Percentiles rank a stretch among this genome's conserved stretches.
These are phyloP conservation scores for Oscheius sp. DNA, from an alignment of 2,888 invertebrate genomes.

Conservation along the genomic window DNA sequence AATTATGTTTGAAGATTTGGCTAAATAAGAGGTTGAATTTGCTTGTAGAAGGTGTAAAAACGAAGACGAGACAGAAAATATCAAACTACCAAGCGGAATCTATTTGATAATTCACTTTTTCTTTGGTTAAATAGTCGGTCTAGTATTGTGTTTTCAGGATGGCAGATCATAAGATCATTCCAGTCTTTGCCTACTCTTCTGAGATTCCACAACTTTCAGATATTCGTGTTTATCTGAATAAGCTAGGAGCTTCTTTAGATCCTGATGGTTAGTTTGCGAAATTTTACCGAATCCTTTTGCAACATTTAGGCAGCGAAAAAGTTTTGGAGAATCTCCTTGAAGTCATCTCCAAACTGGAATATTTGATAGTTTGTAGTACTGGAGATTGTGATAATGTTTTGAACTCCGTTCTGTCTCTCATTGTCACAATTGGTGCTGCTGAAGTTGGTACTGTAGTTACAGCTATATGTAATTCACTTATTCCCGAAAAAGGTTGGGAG, in stretches of 20 bases:
- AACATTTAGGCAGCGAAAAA: constrained; percentile 39
- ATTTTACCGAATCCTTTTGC: neutral
- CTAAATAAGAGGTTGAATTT: too few species aligned
- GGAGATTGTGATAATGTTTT: constrained; percentile 87
- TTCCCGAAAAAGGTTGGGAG: constrained; percentile 35
- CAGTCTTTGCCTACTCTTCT: constrained; percentile 61
- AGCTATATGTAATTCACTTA: constrained; percentile 70
- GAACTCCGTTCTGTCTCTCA: constrained; percentile 93
- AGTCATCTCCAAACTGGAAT: constrained; percentile 32
- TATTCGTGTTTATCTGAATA: constrained; percentile 86
- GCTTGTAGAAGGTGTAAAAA: too few species aligned
- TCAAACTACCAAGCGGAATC: too few species aligned
- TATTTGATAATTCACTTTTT: too few species aligned
- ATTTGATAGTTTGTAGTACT: constrained; percentile 3
- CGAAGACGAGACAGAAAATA: too few species aligned
- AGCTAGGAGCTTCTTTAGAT: constrained; percentile 74
- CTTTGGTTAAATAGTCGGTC: too few species aligned
- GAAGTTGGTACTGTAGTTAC: constrained; percentile 86
- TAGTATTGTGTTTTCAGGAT: constrained; percentile 33
- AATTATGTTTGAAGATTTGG: too few species aligned
- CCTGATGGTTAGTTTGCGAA: neutral
- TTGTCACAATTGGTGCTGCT: constrained; percentile 86
- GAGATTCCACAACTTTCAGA: constrained; percentile 75
- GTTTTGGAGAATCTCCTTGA: constrained; percentile 47
- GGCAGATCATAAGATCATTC: constrained; percentile 58